Evolutionary conservation across 2,797 vertebrate species (phyloP), one percentile per base, ranked within the genome.

Genomic region (Streptopelia turtur): DNA sequence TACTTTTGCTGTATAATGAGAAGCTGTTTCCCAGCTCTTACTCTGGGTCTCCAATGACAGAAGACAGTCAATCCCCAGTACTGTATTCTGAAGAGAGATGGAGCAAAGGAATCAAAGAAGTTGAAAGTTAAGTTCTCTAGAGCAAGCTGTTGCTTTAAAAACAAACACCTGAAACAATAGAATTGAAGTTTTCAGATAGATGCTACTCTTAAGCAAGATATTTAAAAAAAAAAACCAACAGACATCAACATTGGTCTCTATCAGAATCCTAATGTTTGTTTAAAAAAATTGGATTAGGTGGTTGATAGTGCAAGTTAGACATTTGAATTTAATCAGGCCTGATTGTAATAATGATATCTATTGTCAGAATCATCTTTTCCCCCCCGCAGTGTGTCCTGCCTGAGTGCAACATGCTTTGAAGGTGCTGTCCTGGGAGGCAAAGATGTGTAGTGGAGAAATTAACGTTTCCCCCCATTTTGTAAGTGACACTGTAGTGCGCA

Each of bases 401-500:
- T 60, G 57, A 83, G 27, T 10, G 13, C 13, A 21, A 12, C 15
- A 6, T 56, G 5, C 11, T 75, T 70, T 53, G 24, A 30, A 65
- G 22, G 10, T 2, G 3, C 6, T 63, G 16, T 65, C 8, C 37
- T 60, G n/a, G 27, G 31, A 60, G 16, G 3, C 33, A 7, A 75
- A 41, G 23, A 22, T 30, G 9, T 16, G 17, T 3, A 16, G 7
- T 27, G 21, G 21, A 89, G 30, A 74, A 6, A 11, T 31, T 3
- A 30, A 12, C 0, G 0, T 7, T 56, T 41, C 12, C 27, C 13
- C 3, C 3, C 3, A 6, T 47, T 71, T 83, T 43, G 25, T 49
- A 12, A 35, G 10, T 10, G 9, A 11, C 2, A 2, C 11, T 71
- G 50, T 13, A 43, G 18, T 0, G 0, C 0, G 0, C 27, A 18